Evolutionary conservation across 2,888 invertebrate genomes (phyloP).

Genomic region (Acanthococcus lagerstroemiae): DNA sequence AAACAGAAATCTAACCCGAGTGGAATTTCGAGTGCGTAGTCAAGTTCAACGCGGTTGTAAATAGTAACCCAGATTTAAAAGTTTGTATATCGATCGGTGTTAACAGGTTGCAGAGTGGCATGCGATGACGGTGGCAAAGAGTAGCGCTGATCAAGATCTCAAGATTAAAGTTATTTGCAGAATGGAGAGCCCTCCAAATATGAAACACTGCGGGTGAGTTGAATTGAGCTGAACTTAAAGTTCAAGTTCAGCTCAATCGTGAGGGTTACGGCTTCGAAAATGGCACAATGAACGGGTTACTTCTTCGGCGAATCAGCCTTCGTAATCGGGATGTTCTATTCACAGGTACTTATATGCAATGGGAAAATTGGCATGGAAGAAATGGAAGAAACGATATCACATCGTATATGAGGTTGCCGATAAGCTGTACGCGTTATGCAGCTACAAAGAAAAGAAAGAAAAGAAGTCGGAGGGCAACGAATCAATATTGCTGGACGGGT

Average conservation of each 20-base stretch:
- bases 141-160: conserved; percentile 25
- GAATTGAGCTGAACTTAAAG: no score
- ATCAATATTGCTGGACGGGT: conserved; percentile 24
- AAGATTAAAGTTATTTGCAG: conserved; percentile 26
- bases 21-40: no score
- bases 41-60: no score
- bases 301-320: no score
- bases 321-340: background rate
- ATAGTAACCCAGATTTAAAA: no score
- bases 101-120: conserved; percentile 26
- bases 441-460: conserved; percentile 28
- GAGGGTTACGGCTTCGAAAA: no score
- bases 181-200: conserved; percentile 23
- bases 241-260: no score
- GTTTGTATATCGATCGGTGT: background rate
- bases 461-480: conserved; percentile 28
- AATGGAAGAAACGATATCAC: conserved; percentile 27
- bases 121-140: conserved; percentile 19
- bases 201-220: conserved; percentile 21
- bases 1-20: no score
- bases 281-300: background rate
- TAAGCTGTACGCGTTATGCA: conserved; percentile 19
- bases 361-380: conserved; percentile 29
- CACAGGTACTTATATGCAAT: conserved; percentile 23
- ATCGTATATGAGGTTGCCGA: conserved; percentile 26